Evolutionary conservation across 2,797 vertebrate species (phyloP).

Genomic region (Oryzias dopingdopingensis): DNA sequence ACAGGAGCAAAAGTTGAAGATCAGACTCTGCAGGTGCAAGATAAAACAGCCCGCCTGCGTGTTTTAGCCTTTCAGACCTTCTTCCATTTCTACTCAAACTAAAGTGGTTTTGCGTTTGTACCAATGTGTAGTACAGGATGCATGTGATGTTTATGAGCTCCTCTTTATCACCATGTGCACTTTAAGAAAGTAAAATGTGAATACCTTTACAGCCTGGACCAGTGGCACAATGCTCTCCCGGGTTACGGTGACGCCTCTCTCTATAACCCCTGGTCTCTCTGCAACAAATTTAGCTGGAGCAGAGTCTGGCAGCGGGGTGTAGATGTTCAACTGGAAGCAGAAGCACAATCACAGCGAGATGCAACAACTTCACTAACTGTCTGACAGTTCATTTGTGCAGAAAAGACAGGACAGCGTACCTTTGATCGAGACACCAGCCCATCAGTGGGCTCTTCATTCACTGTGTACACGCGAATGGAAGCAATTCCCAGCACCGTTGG

Average conservation of each 20-base stretch:
- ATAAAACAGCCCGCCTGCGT: neutral
- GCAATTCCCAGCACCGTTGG: conserved; percentile 79
- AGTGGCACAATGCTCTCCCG: conserved; percentile 65
- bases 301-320: conserved; percentile 66
- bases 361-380: neutral
- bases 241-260: conserved; percentile 71
- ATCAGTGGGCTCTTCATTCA: conserved; percentile 50
- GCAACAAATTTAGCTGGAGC: conserved; percentile 67
- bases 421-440: conserved; percentile 57
- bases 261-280: conserved; percentile 80
- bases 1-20: conserved; percentile 26
- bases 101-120: neutral
- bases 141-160: neutral
- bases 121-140: conserved; percentile 1
- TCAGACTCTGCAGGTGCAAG: conserved; percentile 31
- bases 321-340: conserved; percentile 83
- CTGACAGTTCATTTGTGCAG: neutral
- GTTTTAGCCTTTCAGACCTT: conserved; percentile 2
- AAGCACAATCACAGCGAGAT: conserved; percentile 4
- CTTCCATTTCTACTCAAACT: neutral
- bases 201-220: conserved; percentile 81
- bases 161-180: neutral
- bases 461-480: conserved; percentile 76
- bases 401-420: conserved; percentile 55
- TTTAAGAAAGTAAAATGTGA: neutral